Percentiles rank a stretch among this genome's conserved stretches.
phyloP scores from a whole-genome alignment of 2,113 vertebrate species.

The Rallus limicola region DNA sequence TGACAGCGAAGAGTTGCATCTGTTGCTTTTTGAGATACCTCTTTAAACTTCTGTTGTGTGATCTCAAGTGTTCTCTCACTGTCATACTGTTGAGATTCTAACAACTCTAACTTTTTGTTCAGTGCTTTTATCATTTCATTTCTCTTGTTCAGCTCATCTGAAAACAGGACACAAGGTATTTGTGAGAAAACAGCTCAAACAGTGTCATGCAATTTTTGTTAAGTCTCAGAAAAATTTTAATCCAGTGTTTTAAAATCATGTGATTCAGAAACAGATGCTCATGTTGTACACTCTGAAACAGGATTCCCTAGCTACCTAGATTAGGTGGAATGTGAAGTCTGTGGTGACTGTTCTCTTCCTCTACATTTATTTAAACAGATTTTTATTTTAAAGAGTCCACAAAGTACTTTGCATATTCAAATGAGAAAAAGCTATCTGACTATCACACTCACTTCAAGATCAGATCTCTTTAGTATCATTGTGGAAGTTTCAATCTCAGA shows the following conservation, averaged over 20 bases:
- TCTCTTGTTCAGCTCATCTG: slow-evolving; percentile 78
- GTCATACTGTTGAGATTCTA: slow-evolving; percentile 69
- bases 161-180: not conserved
- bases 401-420: not conserved
- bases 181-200: not conserved
- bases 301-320: not conserved
- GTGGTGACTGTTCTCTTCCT: not conserved
- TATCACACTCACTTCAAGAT: not conserved
- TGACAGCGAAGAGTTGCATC: slow-evolving; percentile 62
- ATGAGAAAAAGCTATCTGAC: not conserved
- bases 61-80: slow-evolving; percentile 53
- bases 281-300: not conserved
- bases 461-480: not conserved
- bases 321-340: not conserved
- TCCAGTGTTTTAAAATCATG: not conserved
- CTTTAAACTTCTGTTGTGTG: slow-evolving; percentile 72
- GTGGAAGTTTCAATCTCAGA: not conserved
- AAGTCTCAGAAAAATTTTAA: not conserved
- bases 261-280: rapidly evolving
- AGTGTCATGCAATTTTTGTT: not conserved
- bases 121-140: slow-evolving; percentile 74
- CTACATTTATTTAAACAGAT: not conserved
- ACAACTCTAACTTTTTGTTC: slow-evolving; percentile 64
- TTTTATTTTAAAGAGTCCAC: not conserved
- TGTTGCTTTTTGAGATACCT: slow-evolving; percentile 66